Evolutionary conservation across 2,888 invertebrate genomes (phyloP).

Genomic region (Oscheius sp.): DNA sequence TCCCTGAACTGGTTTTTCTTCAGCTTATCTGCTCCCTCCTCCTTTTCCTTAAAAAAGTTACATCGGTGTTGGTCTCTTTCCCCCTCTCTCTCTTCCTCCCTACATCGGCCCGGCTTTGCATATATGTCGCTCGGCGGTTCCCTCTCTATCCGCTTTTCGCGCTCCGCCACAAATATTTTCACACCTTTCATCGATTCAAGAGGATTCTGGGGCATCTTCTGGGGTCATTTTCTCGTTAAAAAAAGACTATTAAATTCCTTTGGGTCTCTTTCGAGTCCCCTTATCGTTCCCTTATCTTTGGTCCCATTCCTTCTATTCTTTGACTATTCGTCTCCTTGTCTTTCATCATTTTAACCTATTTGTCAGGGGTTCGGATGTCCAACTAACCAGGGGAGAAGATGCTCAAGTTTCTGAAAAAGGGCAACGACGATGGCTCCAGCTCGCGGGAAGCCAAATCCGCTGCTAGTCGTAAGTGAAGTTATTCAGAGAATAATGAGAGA

Average conservation of each 20-base stretch:
- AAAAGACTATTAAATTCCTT: too few species aligned
- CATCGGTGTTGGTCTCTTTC: background rate
- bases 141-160: slow-evolving; percentile 26
- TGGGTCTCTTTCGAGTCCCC: background rate
- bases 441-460: slow-evolving; percentile 24
- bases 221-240: too few species aligned
- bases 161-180: slow-evolving; percentile 28
- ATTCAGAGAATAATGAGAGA: background rate
- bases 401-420: slow-evolving; percentile 32
- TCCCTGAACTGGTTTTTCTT: too few species aligned
- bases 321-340: background rate
- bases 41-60: background rate
- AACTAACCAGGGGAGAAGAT: slow-evolving; percentile 16
- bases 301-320: background rate
- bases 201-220: background rate
- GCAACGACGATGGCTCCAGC: slow-evolving; percentile 31
- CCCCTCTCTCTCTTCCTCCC: slow-evolving; percentile 1
- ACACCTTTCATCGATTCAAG: slow-evolving; percentile 18
- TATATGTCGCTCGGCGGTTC: slow-evolving; percentile 23
- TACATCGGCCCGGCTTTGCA: slow-evolving; percentile 21
- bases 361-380: slow-evolving; percentile 7
- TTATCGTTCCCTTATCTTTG: background rate
- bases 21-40: too few species aligned
- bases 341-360: background rate
- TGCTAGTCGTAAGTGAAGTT: slow-evolving; percentile 29